Percentiles rank a stretch among this genome's conserved stretches.
Conservation (phyloP, 2,888 invertebrate genomes). For the Gastracanthus pulcherrimus region DNA sequence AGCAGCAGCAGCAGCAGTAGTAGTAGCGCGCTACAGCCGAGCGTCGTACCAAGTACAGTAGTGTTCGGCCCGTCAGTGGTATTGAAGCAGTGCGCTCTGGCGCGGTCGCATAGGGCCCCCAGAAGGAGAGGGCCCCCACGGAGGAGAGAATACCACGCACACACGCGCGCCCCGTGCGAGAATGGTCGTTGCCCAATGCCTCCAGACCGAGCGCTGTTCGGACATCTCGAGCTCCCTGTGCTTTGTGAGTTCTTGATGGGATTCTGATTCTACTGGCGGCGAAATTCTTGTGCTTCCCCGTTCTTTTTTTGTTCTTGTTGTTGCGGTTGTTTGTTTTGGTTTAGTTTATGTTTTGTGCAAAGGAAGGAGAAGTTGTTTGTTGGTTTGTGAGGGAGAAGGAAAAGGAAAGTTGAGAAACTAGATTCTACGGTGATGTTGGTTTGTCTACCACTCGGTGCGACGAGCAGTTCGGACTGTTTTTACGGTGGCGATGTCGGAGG, state of each 20-base stretch:
- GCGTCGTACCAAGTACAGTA: too few species aligned
- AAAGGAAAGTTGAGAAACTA: neutral
- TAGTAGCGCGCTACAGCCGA: too few species aligned
- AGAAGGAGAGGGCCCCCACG: neutral
- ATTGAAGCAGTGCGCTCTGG: too few species aligned
- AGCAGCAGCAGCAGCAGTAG: too few species aligned
- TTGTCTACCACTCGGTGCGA: slow-evolving; percentile 8
- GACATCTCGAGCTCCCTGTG: slow-evolving; percentile 56
- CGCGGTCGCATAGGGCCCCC: neutral
- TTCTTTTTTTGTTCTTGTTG: neutral
- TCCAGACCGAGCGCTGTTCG: slow-evolving; percentile 60
- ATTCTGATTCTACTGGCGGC: neutral
- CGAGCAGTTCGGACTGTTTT: slow-evolving; percentile 9
- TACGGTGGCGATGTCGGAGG: slow-evolving; percentile 11
- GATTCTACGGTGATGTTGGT: slow-evolving; percentile 2
- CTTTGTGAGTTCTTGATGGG: slow-evolving; percentile 54
- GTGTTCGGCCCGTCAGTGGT: too few species aligned
- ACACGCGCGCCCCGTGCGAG: too few species aligned
- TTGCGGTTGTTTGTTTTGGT: neutral
- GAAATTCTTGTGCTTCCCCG: neutral
- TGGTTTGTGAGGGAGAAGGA: neutral
- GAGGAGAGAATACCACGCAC: neutral
- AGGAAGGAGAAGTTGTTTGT: neutral
- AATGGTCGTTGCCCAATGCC: slow-evolving; percentile 60
- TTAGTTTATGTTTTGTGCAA: too few species aligned